Percentiles rank a stretch among this genome's conserved stretches.
phyloP scores from a whole-genome alignment of 1,140 invertebrate genomes.

The Drosophila pectinifera region DNA sequence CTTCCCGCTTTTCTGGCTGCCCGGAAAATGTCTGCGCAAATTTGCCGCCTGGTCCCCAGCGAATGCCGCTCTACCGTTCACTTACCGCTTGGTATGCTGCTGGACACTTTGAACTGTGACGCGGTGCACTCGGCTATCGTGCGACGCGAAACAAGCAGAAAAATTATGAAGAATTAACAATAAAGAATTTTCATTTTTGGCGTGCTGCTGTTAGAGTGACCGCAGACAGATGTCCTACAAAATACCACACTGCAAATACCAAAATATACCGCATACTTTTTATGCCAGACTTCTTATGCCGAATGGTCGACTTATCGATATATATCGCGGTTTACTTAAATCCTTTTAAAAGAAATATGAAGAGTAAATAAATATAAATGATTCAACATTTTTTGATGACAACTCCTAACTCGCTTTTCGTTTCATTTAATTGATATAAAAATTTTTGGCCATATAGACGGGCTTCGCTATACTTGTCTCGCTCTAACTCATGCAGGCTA shows the following conservation, averaged over 20 bases:
- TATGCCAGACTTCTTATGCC: too few species aligned
- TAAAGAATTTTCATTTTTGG: conserved; percentile 17
- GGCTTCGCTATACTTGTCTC: conserved; percentile 2
- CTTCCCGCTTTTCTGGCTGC: conserved; percentile 10
- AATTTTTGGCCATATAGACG: too few species aligned
- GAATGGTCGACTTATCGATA: too few species aligned
- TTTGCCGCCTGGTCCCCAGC: neutral
- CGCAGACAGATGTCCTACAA: neutral
- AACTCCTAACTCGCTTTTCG: too few species aligned
- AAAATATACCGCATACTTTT: too few species aligned
- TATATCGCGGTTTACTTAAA: too few species aligned
- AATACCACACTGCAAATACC: too few species aligned
- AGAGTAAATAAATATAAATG: too few species aligned
- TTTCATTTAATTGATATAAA: too few species aligned
- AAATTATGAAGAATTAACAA: neutral
- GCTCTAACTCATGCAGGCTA: neutral
- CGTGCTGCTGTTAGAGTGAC: conserved; percentile 15
- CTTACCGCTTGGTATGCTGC: neutral
- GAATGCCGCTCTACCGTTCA: neutral
- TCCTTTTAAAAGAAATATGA: too few species aligned
- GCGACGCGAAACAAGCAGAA: neutral
- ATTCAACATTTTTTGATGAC: too few species aligned
- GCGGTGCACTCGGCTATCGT: too few species aligned
- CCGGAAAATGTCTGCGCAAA: neutral
- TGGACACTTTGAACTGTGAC: neutral